Conservation (phyloP, 2,797 vertebrate species). For the Pseudocheirus occidentalis region DNA sequence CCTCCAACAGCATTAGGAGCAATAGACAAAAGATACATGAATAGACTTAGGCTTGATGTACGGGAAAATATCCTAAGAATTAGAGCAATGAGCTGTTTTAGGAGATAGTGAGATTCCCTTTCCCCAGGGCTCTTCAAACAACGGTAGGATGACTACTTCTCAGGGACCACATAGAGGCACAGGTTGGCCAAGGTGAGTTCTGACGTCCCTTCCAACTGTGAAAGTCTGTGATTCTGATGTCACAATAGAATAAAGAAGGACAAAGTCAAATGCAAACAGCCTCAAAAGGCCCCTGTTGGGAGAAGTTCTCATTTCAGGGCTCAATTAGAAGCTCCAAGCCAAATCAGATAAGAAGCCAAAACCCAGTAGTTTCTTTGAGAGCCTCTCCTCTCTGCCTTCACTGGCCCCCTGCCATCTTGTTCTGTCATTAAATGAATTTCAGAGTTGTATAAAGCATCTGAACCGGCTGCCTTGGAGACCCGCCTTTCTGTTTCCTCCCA, state of each 20-base stretch:
- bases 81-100: background rate
- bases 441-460: background rate
- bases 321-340: background rate
- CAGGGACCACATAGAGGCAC: background rate
- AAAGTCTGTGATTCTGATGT: background rate
- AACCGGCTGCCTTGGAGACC: background rate
- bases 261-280: background rate
- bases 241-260: background rate
- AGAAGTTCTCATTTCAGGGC: background rate
- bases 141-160: background rate
- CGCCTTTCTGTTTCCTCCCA: background rate
- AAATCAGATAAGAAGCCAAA: background rate
- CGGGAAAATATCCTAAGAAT: background rate
- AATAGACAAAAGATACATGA: background rate
- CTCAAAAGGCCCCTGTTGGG: background rate
- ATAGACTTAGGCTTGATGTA: background rate
- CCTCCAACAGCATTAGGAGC: background rate
- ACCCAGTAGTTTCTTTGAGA: background rate
- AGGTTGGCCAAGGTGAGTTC: background rate
- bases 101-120: background rate
- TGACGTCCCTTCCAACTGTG: background rate
- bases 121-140: background rate
- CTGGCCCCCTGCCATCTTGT: background rate
- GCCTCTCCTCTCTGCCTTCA: background rate
- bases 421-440: conserved; percentile 10